These are phyloP conservation scores for Solea senegalensis DNA, from an alignment of 2,113 vertebrate genomes.

Conservation along the genomic window DNA sequence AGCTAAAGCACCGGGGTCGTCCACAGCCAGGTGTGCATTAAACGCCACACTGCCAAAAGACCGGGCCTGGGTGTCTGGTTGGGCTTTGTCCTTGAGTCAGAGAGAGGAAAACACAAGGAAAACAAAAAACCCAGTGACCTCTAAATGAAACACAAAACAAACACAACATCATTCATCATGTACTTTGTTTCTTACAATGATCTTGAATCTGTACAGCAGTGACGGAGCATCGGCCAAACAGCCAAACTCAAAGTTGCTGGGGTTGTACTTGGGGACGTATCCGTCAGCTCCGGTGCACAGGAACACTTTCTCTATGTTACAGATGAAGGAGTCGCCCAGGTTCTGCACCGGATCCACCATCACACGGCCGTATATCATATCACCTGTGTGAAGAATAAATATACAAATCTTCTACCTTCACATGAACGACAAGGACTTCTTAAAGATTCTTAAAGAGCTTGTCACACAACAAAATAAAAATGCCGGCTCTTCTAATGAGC, in stretches of 20 bases:
- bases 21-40: slow-evolving; percentile 88
- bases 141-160: neutral
- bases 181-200: slow-evolving; percentile 85
- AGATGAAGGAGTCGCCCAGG: slow-evolving; percentile 91
- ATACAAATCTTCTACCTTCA: too few species aligned
- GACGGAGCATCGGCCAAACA: slow-evolving; percentile 93
- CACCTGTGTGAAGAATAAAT: slow-evolving; percentile 78
- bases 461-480: slow-evolving; percentile 4
- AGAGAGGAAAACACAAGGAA: neutral
- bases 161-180: fast-evolving
- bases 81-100: slow-evolving; percentile 88
- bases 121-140: neutral
- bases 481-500: neutral
- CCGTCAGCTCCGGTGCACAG: slow-evolving; percentile 95
- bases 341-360: slow-evolving; percentile 99
- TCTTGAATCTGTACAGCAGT: slow-evolving; percentile 93
- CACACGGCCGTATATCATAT: slow-evolving; percentile 90
- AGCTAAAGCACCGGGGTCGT: slow-evolving; percentile 87
- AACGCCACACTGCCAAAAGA: slow-evolving; percentile 89
- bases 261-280: slow-evolving; percentile 96
- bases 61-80: slow-evolving; percentile 90
- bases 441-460: slow-evolving; percentile 17
- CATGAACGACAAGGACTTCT: slow-evolving; percentile 5
- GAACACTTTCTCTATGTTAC: slow-evolving; percentile 96
- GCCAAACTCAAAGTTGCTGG: slow-evolving; percentile 89